These are phyloP conservation scores for Meandrina meandrites DNA, from an alignment of 92 coral and sea anemone genomes.

Conservation along the genomic window DNA sequence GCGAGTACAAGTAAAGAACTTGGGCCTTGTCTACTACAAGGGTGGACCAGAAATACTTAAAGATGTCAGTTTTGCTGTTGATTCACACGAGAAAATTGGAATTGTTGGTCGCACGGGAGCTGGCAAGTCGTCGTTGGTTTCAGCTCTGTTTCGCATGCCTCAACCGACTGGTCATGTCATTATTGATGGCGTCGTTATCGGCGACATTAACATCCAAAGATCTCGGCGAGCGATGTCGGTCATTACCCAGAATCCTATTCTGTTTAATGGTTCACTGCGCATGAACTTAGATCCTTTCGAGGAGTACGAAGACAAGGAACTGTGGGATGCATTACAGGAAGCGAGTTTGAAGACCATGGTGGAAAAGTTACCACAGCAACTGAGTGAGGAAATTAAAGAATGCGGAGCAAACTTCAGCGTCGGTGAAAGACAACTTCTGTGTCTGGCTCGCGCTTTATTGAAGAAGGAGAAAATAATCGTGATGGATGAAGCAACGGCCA, in stretches of 20 bases:
- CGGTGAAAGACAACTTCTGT: conserved; percentile 63
- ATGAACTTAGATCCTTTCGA: conserved; percentile 69
- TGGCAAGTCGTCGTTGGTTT: conserved; percentile 70
- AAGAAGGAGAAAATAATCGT: conserved; percentile 59
- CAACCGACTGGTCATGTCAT: conserved; percentile 63
- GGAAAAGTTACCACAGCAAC: conserved; percentile 62
- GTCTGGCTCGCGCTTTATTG: conserved; percentile 70
- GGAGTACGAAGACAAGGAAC: conserved; percentile 56
- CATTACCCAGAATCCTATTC: conserved; percentile 62
- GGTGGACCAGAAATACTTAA: conserved; percentile 57
- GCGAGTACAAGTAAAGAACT: conserved; percentile 42
- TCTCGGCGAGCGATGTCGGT: conserved; percentile 73
- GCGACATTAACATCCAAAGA: conserved; percentile 61
- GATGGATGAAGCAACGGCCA: conserved; percentile 75
- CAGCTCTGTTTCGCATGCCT: conserved; percentile 77
- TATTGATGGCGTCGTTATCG: conserved; percentile 61
- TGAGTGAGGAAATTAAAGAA: conserved; percentile 64
- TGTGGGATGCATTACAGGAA: conserved; percentile 71
- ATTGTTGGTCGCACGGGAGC: conserved; percentile 85
- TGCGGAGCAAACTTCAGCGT: conserved; percentile 49
- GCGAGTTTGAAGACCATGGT: conserved; percentile 61
- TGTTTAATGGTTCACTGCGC: conserved; percentile 69
- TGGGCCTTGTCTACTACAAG: conserved; percentile 52
- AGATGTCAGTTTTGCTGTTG: conserved; percentile 44
- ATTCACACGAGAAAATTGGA: conserved; percentile 75